Conservation (phyloP, 2,888 invertebrate species). For the Sinhomidia bicolor region DNA sequence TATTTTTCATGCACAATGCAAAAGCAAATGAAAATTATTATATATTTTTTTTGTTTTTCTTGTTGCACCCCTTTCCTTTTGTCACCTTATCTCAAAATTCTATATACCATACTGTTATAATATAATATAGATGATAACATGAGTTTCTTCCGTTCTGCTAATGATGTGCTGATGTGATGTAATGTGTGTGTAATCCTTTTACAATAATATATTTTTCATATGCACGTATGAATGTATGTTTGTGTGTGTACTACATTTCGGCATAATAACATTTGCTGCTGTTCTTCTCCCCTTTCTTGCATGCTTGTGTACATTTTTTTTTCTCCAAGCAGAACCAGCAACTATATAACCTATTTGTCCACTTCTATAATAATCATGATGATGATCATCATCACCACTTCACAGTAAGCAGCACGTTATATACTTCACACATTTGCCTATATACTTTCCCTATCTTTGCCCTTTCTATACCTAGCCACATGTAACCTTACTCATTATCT, state of each 20-base stretch:
- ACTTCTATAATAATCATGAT: not conserved
- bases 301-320: not conserved
- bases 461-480: not conserved
- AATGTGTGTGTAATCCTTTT: not conserved
- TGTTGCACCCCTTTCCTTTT: not conserved
- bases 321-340: not conserved
- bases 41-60: not conserved
- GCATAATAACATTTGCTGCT: not conserved
- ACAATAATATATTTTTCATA: too few species aligned
- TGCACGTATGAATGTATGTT: too few species aligned
- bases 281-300: not conserved
- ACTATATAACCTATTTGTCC: conserved; percentile 24
- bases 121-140: not conserved
- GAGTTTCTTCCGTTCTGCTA: conserved; percentile 20
- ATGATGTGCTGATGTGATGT: not conserved
- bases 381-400: not conserved
- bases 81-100: not conserved
- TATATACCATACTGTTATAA: not conserved
- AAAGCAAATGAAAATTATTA: not conserved
- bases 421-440: not conserved
- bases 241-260: not conserved
- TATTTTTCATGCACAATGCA: not conserved
- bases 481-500: not conserved
- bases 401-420: not conserved
- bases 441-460: conserved; percentile 23